Conservation (phyloP, 2,888 invertebrate genomes). For the Cephonodes hylas region DNA sequence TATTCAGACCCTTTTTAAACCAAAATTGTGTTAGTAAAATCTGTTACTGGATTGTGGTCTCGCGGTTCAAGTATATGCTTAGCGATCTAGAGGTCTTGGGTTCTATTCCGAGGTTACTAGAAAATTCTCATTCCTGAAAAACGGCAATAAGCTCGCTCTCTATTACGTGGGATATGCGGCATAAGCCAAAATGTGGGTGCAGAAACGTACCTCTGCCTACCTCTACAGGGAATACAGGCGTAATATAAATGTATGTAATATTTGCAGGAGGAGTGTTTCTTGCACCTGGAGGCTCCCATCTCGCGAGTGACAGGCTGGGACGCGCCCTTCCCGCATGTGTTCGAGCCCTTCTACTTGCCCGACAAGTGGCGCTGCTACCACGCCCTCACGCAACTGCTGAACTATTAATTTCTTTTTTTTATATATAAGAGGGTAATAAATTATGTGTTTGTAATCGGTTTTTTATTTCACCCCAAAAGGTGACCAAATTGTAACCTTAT, state of each 20-base stretch:
- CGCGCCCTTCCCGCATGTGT: constrained; percentile 98
- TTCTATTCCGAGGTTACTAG: no score
- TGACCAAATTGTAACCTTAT: background rate
- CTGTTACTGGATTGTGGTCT: no score
- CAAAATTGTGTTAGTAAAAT: no score
- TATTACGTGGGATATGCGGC: no score
- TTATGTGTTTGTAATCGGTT: constrained; percentile 9
- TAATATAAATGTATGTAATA: background rate
- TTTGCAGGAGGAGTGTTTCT: constrained; percentile 93
- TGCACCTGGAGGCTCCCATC: constrained; percentile 96
- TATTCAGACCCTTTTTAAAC: no score
- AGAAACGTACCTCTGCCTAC: no score
- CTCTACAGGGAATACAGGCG: no score
- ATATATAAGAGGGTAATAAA: constrained; percentile 16
- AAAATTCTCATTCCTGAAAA: no score
- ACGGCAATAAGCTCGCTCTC: no score
- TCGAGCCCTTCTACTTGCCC: constrained; percentile 97
- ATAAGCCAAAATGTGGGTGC: no score
- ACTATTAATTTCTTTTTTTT: constrained; percentile 79
- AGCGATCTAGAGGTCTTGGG: no score
- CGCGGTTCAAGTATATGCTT: no score
- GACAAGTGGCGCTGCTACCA: constrained; percentile 95
- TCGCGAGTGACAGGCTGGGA: constrained; percentile 96
- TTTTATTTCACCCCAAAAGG: background rate
- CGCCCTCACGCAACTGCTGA: constrained; percentile 87